Evolutionary conservation across 2,888 invertebrate species (phyloP).

Genomic region (Ophonus ardosiacus): DNA sequence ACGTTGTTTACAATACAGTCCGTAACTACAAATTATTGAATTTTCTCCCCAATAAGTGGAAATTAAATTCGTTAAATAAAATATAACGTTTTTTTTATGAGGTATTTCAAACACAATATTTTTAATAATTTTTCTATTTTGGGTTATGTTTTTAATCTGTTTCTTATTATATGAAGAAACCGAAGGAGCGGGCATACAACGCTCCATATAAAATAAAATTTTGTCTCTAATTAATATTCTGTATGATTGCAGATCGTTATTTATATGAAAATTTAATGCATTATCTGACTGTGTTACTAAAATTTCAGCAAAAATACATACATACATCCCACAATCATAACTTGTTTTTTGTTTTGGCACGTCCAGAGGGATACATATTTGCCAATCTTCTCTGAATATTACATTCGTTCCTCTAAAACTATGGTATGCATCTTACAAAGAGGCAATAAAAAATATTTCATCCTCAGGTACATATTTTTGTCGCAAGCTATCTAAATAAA

Average conservation of each 20-base stretch:
- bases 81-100: background rate
- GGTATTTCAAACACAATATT: background rate
- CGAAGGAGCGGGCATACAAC: background rate
- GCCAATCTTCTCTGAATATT: background rate
- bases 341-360: background rate
- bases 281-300: background rate
- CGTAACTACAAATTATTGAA: background rate
- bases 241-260: background rate
- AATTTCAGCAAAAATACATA: background rate
- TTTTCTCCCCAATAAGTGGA: background rate
- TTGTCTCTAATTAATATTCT: background rate
- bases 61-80: background rate
- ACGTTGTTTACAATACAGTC: background rate
- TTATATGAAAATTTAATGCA: background rate
- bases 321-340: background rate
- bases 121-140: background rate
- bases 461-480: background rate
- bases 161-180: background rate
- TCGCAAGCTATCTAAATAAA: background rate
- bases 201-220: constrained; percentile 1
- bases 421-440: background rate
- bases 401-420: background rate
- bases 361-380: background rate
- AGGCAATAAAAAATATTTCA: background rate
- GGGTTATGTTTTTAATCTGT: background rate